Evolutionary conservation across 2,797 vertebrate genomes (phyloP).

Genomic region (Enteromius anoplus): DNA sequence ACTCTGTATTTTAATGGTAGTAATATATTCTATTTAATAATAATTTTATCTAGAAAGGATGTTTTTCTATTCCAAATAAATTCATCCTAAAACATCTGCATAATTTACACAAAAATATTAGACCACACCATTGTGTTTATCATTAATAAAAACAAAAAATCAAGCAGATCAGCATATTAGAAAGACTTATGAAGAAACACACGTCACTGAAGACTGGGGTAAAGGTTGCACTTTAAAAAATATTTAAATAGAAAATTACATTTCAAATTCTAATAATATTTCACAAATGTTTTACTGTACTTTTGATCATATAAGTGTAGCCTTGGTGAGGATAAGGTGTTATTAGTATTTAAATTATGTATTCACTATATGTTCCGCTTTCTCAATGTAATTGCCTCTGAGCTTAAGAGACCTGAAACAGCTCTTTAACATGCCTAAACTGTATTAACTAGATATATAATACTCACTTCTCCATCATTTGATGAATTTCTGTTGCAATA

Average conservation of each 20-base stretch:
- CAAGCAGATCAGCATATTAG: background rate
- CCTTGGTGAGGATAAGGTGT: background rate
- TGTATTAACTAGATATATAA: background rate
- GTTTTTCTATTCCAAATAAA: no score
- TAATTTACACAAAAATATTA: background rate
- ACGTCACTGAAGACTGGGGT: no score
- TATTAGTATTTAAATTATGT: background rate
- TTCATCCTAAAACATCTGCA: background rate
- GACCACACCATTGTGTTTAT: background rate
- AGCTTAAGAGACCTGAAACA: background rate
- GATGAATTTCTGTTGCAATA: conserved; percentile 1
- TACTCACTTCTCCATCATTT: conserved; percentile 3
- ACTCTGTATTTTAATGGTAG: no score
- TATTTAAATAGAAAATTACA: background rate
- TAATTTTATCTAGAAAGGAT: no score
- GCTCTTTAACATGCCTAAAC: background rate
- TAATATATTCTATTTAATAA: no score
- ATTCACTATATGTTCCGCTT: background rate
- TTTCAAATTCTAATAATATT: background rate
- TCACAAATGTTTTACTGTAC: background rate
- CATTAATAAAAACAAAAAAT: background rate
- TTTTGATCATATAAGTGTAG: background rate
- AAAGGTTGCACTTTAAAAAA: background rate
- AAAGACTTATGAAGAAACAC: background rate
- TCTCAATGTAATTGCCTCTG: background rate